Evolutionary conservation across 2,797 vertebrate genomes (phyloP).

Genomic region (Mormyrus hasselquistii): DNA sequence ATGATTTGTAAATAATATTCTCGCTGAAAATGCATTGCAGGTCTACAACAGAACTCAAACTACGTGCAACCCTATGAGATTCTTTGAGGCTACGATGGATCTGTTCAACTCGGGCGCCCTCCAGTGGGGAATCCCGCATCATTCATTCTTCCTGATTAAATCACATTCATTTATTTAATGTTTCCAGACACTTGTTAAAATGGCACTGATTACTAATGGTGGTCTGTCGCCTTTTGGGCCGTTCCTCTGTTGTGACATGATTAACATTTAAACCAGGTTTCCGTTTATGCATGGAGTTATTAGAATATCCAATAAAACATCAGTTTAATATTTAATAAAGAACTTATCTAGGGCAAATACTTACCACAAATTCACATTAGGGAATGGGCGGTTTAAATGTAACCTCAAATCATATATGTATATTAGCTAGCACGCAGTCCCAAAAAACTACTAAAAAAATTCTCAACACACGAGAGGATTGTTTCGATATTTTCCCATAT

Average conservation of each 20-base stretch:
- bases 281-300: background rate
- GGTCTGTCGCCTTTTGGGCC: background rate
- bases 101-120: background rate
- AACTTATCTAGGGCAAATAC: background rate
- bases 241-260: background rate
- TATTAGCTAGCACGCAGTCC: background rate
- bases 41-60: background rate
- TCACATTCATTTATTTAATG: background rate
- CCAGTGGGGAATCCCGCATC: background rate
- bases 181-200: background rate
- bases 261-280: background rate
- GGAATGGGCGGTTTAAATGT: background rate
- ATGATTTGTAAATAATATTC: background rate
- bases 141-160: background rate
- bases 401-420: background rate
- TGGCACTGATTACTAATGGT: background rate
- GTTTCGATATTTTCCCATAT: background rate
- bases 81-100: background rate
- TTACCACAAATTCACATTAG: background rate
- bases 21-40: background rate
- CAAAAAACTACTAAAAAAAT: background rate
- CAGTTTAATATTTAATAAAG: background rate
- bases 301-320: background rate
- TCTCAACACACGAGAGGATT: background rate
- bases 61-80: background rate